phyloP scores from a whole-genome alignment of 1,140 invertebrate genomes.

The Vollenhovia emeryi region DNA sequence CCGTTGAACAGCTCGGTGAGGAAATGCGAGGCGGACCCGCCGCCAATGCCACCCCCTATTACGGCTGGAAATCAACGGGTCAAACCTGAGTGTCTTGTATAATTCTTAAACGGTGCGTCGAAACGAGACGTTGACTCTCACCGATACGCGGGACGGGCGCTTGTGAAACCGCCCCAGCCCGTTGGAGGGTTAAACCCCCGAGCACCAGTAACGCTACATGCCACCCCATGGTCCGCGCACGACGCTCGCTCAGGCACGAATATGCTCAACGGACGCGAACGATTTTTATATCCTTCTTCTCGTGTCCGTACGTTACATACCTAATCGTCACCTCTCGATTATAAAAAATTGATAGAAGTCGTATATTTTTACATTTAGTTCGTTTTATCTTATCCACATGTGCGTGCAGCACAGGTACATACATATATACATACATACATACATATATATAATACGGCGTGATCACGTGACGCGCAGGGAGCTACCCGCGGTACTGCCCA shows the following conservation, averaged over 20 bases:
- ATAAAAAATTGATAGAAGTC: too few relatives aligned
- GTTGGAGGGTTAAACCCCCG: not conserved
- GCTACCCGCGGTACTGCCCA: not conserved
- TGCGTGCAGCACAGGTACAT: too few relatives aligned
- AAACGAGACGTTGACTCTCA: slow-evolving; percentile 37
- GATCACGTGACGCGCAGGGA: slow-evolving; percentile 31
- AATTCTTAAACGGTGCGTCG: not conserved
- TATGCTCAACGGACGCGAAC: not conserved
- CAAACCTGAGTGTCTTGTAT: not conserved
- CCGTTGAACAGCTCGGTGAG: slow-evolving; percentile 85
- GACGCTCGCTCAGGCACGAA: not conserved
- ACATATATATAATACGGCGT: not conserved
- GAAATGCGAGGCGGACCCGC: slow-evolving; percentile 87
- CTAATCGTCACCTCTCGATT: too few relatives aligned
- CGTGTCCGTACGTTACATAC: too few relatives aligned
- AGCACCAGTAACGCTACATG: slow-evolving; percentile 7
- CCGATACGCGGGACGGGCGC: slow-evolving; percentile 67
- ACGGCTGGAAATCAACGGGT: slow-evolving; percentile 83
- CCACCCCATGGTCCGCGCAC: not conserved
- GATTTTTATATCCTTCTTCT: not conserved
- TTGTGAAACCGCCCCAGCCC: slow-evolving; percentile 40
- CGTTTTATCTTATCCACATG: too few relatives aligned
- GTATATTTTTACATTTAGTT: too few relatives aligned
- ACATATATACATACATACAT: too few relatives aligned
- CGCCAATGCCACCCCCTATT: slow-evolving; percentile 89